These are phyloP conservation scores for Acyrthosiphon pisum DNA, from an alignment of 1,140 invertebrate genomes.

Conservation along the genomic window DNA sequence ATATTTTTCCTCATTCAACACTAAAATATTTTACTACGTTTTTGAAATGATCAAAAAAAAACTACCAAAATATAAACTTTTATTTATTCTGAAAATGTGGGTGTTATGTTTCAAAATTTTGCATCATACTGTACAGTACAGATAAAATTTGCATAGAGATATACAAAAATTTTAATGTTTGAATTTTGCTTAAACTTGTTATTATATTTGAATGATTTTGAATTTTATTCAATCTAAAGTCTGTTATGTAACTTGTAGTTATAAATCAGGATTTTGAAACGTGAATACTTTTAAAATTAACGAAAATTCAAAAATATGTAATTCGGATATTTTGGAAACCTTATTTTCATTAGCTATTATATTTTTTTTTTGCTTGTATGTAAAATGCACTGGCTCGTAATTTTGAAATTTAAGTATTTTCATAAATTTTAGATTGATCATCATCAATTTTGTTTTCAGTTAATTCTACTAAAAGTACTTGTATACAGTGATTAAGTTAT, in stretches of 20 bases:
- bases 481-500: constrained; percentile 28
- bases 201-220: no score
- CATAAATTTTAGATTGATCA: neutral
- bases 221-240: no score
- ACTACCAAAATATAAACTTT: neutral
- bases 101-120: neutral
- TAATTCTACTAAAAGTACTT: constrained; percentile 15
- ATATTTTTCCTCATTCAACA: neutral
- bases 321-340: neutral
- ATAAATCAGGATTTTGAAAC: neutral
- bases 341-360: neutral
- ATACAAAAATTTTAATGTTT: neutral
- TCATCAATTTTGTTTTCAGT: neutral
- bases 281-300: no score
- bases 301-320: no score
- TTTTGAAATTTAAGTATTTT: neutral
- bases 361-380: neutral
- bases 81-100: neutral
- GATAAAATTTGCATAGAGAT: neutral
- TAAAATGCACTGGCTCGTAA: neutral
- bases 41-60: neutral
- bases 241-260: neutral
- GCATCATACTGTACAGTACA: neutral
- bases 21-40: neutral
- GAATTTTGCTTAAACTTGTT: neutral